phyloP scores from a whole-genome alignment of 2,888 invertebrate species.

The Palloptera scutellata region DNA sequence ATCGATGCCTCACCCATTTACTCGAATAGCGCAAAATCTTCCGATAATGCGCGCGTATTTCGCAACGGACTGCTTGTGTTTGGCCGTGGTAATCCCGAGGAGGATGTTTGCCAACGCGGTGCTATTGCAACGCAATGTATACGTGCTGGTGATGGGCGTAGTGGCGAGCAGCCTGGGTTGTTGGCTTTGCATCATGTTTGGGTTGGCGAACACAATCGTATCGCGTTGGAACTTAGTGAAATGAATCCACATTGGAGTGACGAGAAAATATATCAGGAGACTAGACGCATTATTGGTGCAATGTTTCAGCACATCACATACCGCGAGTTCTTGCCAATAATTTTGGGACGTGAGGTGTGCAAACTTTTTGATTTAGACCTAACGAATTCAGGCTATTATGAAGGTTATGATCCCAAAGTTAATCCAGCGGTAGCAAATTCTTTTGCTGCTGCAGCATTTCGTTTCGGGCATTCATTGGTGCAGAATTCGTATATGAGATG shows the following conservation, averaged over 20 bases:
- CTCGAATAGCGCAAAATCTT: constrained; percentile 77
- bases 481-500: constrained; percentile 79
- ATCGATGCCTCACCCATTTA: constrained; percentile 85
- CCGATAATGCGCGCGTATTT: constrained; percentile 78
- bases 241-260: constrained; percentile 89
- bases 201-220: constrained; percentile 68
- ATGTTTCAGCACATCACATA: constrained; percentile 86
- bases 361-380: constrained; percentile 78
- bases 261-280: constrained; percentile 85
- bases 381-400: constrained; percentile 73
- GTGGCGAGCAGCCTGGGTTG: constrained; percentile 79
- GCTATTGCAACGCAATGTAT: constrained; percentile 80
- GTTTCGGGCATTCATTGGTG: constrained; percentile 88
- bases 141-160: constrained; percentile 79
- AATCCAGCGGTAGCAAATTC: constrained; percentile 81
- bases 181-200: constrained; percentile 64
- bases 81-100: constrained; percentile 73
- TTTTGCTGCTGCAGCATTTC: constrained; percentile 83
- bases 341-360: constrained; percentile 79
- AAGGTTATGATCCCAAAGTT: constrained; percentile 73
- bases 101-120: constrained; percentile 76
- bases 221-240: constrained; percentile 75
- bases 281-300: constrained; percentile 82
- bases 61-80: constrained; percentile 75
- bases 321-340: constrained; percentile 81